phyloP scores from a whole-genome alignment of 2,888 invertebrate species.

The Eumerus sabulonum region DNA sequence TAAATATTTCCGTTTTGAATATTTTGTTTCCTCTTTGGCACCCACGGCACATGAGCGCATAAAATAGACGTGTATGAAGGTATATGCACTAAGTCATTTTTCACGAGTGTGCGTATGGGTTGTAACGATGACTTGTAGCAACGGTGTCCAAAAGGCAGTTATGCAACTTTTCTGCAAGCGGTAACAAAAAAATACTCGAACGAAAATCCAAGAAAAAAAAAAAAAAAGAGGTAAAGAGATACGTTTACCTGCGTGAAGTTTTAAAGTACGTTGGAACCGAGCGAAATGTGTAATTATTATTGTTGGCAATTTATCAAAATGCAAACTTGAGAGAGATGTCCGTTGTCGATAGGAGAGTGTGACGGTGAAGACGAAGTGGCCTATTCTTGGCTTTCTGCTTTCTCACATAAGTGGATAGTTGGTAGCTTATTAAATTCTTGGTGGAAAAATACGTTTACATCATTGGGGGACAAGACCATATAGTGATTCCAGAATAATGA shows the following conservation, averaged over 20 bases:
- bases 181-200: neutral
- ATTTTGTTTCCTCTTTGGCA: conserved; percentile 37
- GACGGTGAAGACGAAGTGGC: conserved; percentile 15
- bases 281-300: conserved; percentile 67
- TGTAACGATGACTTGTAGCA: conserved; percentile 47
- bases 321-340: neutral
- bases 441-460: conserved; percentile 53
- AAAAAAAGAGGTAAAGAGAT: conserved; percentile 22
- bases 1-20: conserved; percentile 32
- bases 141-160: conserved; percentile 41
- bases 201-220: too few relatives aligned
- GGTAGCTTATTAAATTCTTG: conserved; percentile 60
- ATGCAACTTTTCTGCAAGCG: conserved; percentile 47
- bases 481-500: conserved; percentile 20
- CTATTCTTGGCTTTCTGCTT: conserved; percentile 14
- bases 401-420: conserved; percentile 60
- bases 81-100: too few relatives aligned
- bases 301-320: conserved; percentile 61
- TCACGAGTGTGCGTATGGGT: too few relatives aligned
- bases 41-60: conserved; percentile 7
- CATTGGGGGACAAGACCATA: conserved; percentile 33
- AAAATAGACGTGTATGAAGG: too few relatives aligned
- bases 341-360: conserved; percentile 4
- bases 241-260: conserved; percentile 58
- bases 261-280: conserved; percentile 64